Evolutionary conservation across 2,797 vertebrate species (phyloP).

Genomic region (Sardinella longiceps): DNA sequence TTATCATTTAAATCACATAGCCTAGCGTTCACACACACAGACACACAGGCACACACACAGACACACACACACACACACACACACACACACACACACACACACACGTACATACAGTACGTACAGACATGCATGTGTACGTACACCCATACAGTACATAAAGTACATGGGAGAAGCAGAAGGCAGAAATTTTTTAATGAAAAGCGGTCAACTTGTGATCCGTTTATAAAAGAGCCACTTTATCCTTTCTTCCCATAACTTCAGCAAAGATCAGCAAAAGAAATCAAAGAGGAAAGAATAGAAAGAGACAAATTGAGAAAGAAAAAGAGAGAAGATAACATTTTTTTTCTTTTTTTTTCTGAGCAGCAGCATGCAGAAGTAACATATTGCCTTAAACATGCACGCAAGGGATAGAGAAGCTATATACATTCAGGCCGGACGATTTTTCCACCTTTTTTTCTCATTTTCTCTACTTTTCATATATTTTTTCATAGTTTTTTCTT

Average conservation of each 20-base stretch:
- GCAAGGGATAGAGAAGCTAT: background rate
- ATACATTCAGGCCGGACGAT: background rate
- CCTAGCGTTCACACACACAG: background rate
- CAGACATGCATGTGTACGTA: background rate
- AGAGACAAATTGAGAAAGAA: background rate
- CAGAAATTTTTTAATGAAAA: slow-evolving; percentile 47
- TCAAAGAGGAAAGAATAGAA: background rate
- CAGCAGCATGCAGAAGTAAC: background rate
- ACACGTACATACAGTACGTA: background rate
- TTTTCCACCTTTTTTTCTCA: background rate
- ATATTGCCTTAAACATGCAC: background rate
- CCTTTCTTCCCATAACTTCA: background rate
- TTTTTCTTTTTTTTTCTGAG: background rate
- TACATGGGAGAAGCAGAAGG: slow-evolving; percentile 41
- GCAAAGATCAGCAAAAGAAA: background rate
- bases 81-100: background rate
- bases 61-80: slow-evolving; percentile 2
- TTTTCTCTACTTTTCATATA: slow-evolving; percentile 1
- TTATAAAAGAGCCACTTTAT: background rate
- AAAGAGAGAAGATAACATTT: background rate
- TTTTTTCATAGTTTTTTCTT: background rate
- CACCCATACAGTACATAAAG: background rate
- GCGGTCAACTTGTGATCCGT: slow-evolving; percentile 37
- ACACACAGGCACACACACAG: slow-evolving; percentile 4
- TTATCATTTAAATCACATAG: background rate